Evolutionary conservation across 1,140 invertebrate species (phyloP), one percentile per base, ranked within the genome.

Genomic region (Panulirus ornatus): DNA sequence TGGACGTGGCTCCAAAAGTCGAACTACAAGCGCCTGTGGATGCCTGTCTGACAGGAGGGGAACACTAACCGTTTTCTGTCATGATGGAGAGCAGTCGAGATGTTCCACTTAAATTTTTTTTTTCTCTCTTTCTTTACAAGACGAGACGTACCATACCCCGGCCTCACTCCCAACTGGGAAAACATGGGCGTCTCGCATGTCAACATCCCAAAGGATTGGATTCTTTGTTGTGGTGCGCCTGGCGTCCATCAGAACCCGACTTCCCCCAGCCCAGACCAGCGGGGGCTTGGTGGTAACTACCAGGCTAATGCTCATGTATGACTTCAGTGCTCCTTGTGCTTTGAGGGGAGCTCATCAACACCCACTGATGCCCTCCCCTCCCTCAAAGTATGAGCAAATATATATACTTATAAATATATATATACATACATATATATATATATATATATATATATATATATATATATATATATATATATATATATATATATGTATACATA

Each of bases 131-230:
- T 22, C 54, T 11, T 11, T 47, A 47, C 5, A 47, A 47, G 71
- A 75, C 71, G 71, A 75, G 34, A 75, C 22, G 34, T 36, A 34
- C 71, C 16, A 44, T 40, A 30, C 40, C 22, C 75, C 22, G 27
- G 38, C 75, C 38, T 22, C 47, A n/a, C 27, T 38, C 78, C 34
- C 78, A 30, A 63, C 34, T 81, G 78, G 78, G 78, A 81, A 81
- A 81, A 58, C 78, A 81, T 81, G 58, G 58, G 78, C 78, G 78
- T 81, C 47, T 81, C 78, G 34, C 78, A 81, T 81, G 78, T 81
- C 78, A 81, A 44, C 44, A 44, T 63, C 47, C 78, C 47, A 81
- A 81, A 51, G 78, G 78, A 81, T 81, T 81, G 14, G 78, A 81
- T 81, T 81, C 78, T 54, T 81, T 58, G 78, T 81, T n/a, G 19